Evolutionary conservation across 1,140 invertebrate species (phyloP), one percentile per base, ranked within the genome.

Genomic region (Drosophila pseudoananassae): DNA sequence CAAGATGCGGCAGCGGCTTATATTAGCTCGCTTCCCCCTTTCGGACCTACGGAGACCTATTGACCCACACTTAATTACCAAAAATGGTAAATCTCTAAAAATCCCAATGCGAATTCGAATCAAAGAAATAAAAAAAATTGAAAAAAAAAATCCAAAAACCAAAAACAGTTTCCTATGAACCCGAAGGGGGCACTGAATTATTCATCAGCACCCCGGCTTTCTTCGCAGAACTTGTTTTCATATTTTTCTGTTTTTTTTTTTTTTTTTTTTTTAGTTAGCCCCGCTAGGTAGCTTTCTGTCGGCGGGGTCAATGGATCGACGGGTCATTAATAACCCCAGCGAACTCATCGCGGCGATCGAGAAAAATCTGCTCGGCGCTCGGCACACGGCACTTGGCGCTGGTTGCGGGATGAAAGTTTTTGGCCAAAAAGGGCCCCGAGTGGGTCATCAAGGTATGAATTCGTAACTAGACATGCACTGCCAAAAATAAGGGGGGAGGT

Each of bases 51-150:
- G 40, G 40, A 29, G 55, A 82, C 75, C 82, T 72, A 87, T 87
- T 87, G 83, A 88, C 83, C 83, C 75, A 73, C 55, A 60, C 63
- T 43, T 85, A 85, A 84, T 84, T 84, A 76, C 78, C 69, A 75
- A 83, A 73, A 63, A 40, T 51, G 47, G 31, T 43, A 15, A 52
- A 70, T 43, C 40, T 43, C 40, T 17, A 45, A n/a, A 49, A 20
- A 58, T 36, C 9, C 33, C 33, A 36, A 36, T 10, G 31, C 10
- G 10, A 33, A 33, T 10, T 31, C 8, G 8, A 9, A 31, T 31
- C 31, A 3, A 31, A n/a, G n/a, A n/a, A n/a, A n/a, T n/a, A n/a
- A n/a, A n/a, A n/a, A n/a, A n/a, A n/a, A n/a, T n/a, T n/a, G n/a
- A n/a, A n/a, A n/a, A n/a, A n/a, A 31, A 8, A 31, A 31, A 29